A percentile compares a stretch with the other conserved stretches of the same genome.
These are phyloP conservation scores for Phoxinus phoxinus DNA, from an alignment of 2,113 vertebrate genomes.

Conservation along the genomic window DNA sequence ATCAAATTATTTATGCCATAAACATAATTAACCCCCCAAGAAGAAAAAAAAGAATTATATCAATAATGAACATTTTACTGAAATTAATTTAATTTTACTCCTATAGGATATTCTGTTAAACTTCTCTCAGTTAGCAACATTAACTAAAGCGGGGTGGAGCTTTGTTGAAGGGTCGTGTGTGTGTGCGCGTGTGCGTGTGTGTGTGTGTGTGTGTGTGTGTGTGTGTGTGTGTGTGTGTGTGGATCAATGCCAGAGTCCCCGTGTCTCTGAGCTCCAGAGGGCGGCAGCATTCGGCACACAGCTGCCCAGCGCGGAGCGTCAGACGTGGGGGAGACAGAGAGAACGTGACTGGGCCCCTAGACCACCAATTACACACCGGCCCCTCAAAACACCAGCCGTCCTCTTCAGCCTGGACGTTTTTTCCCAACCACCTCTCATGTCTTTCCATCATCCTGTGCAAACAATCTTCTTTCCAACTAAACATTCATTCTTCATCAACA, in stretches of 20 bases:
- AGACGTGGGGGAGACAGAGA: constrained; percentile 1
- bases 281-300: background rate
- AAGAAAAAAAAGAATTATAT: too few relatives aligned
- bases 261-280: constrained; percentile 11
- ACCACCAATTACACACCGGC: background rate
- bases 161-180: background rate
- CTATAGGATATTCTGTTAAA: background rate
- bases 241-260: constrained; percentile 12
- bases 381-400: background rate
- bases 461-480: background rate
- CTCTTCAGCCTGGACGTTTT: constrained; percentile 17
- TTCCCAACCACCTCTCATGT: background rate
- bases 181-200: background rate
- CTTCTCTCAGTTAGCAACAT: background rate
- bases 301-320: background rate
- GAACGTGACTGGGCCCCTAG: constrained; percentile 2
- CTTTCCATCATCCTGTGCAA: background rate
- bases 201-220: background rate
- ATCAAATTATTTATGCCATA: too few relatives aligned
- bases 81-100: background rate
- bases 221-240: background rate
- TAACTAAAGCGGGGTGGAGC: constrained; percentile 2
- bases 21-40: background rate
- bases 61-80: background rate
- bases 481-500: constrained; percentile 5